Conservation (phyloP, 2,888 invertebrate genomes). For the Hypolimnas misippus region DNA sequence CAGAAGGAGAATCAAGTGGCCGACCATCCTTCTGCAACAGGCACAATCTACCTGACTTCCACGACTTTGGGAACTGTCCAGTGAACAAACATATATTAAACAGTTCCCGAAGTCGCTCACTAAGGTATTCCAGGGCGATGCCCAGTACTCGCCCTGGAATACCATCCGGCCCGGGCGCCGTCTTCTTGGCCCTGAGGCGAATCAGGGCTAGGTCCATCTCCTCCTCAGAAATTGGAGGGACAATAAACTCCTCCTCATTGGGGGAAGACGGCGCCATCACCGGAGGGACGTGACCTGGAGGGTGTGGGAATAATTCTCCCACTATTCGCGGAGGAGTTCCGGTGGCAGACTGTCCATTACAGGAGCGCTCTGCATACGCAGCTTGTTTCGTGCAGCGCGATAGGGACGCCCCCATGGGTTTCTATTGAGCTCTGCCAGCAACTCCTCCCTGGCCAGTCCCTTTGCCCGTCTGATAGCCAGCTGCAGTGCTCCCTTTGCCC, state of each 20-base stretch:
- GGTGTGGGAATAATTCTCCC: conserved; percentile 12
- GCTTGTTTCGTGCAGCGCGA: conserved; percentile 22
- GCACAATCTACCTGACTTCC: background rate
- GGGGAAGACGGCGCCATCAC: too few relatives aligned
- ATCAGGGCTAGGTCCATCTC: background rate
- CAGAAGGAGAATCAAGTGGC: background rate
- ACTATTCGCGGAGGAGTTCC: conserved; percentile 13
- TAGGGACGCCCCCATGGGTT: conserved; percentile 36
- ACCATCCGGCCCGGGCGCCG: conserved; percentile 1
- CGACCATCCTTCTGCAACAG: conserved; percentile 3
- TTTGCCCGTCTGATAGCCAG: conserved; percentile 26
- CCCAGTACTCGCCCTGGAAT: too few relatives aligned
- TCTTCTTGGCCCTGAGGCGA: background rate
- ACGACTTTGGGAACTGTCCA: background rate
- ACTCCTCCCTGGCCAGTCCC: conserved; percentile 17
- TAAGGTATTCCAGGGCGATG: background rate
- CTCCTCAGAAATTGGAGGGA: background rate
- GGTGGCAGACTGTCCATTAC: conserved; percentile 12
- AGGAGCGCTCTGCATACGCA: background rate
- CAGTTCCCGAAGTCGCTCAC: background rate
- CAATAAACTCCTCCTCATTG: background rate
- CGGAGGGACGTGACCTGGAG: background rate
- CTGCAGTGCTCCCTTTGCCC: conserved; percentile 14
- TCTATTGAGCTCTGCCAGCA: conserved; percentile 18
- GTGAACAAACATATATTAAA: background rate